Base-by-base conservation (phyloP, 1,140 invertebrate species). In the Asobara japonica region DNA sequence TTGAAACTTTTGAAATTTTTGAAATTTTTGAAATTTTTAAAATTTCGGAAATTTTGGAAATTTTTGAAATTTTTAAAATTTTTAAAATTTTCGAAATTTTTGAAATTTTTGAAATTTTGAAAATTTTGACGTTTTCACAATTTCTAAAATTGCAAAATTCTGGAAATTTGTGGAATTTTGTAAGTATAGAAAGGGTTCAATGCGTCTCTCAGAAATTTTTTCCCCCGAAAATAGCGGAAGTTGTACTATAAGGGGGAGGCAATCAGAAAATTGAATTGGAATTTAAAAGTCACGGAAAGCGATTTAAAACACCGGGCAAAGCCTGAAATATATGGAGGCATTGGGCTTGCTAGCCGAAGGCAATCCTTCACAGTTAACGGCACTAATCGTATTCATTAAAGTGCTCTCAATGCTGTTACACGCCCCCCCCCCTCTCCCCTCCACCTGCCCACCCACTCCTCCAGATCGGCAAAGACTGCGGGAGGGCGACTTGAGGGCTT, bases 371-470 rank as follows among this genome's bases (percentile, higher is more conserved):
- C 80, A 83, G 82, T 84, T 83, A 83, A 83, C 77, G 82, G 77
- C 76, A 76, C 79, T 86, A 85, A 85, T 86, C 81, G 82, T 84
- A 86, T 86, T 86, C 83, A 85, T 86, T 85, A 84, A 85, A 85
- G 83, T 82, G 80, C 80, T 83, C 80, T 83, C 80, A 84, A 83
- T 84, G 81, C 82, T 84, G 84, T 84, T 83, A 74, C 72, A 74
- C 72, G 72, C 29, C 22, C 51, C 51, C 61, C 64, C 36, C 73
- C 62, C 65, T 20, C 71, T 60, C 45, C 56, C 20, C 36, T 77
- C 65, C 33, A 69, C 74, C 65, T 66, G 45, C 68, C 75, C 79
- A 73, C 62, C 65, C 71, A 62, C 20, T 68, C 41, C 71, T 78
- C 72, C 38, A 38, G 22, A 31, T 31, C 51, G 41, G 41, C 41